A percentile compares a stretch with the other conserved stretches of the same genome.
phyloP scores from a whole-genome alignment of 1,140 invertebrate genomes.

The Oryctes rhinoceros region DNA sequence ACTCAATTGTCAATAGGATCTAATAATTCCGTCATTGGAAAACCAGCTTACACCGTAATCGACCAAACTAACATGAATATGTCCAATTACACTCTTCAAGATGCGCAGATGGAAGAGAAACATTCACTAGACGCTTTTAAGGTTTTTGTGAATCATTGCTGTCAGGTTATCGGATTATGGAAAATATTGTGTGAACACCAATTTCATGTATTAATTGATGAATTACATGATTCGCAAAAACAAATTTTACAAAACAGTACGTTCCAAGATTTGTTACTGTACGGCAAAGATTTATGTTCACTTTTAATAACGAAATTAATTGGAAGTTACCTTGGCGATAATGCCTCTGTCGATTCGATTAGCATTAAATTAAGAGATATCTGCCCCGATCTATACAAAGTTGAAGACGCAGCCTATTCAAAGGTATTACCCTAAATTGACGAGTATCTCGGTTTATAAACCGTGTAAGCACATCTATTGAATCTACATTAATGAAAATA shows the following conservation, averaged over 20 bases:
- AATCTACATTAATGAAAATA: too few relatives aligned
- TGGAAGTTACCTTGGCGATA: conserved; percentile 91
- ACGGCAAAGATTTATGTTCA: conserved; percentile 83
- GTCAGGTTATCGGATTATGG: conserved; percentile 94
- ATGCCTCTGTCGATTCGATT: conserved; percentile 92
- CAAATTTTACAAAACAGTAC: conserved; percentile 67
- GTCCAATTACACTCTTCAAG: conserved; percentile 53
- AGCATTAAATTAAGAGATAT: conserved; percentile 87
- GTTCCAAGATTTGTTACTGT: conserved; percentile 81
- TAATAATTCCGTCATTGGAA: background rate
- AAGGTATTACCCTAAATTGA: conserved; percentile 70
- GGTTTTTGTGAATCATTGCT: conserved; percentile 79
- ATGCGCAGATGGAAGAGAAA: conserved; percentile 65
- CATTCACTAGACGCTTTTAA: conserved; percentile 82
- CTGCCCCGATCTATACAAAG: conserved; percentile 92
- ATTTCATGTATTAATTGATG: conserved; percentile 82
- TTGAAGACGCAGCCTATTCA: conserved; percentile 94
- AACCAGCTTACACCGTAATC: conserved; percentile 29
- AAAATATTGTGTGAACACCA: conserved; percentile 93
- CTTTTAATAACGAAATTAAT: conserved; percentile 79
- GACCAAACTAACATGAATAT: conserved; percentile 39
- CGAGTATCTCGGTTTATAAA: too few relatives aligned
- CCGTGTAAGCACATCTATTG: too few relatives aligned
- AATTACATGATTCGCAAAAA: conserved; percentile 69
- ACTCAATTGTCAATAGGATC: conserved; percentile 60